phyloP scores from a whole-genome alignment of 2,888 invertebrate species.

The Chaitophorus viminalis region DNA sequence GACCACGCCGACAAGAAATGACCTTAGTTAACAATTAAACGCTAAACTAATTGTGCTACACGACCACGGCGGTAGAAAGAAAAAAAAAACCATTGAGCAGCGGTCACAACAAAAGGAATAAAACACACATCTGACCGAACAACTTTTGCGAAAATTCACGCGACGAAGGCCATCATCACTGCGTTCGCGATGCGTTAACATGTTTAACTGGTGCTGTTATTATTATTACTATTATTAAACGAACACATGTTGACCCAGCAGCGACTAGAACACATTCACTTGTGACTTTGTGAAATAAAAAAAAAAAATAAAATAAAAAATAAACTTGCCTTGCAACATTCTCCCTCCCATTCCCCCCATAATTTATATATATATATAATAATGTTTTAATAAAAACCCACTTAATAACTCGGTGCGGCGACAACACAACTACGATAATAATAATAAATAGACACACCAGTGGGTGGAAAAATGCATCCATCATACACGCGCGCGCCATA shows the following conservation, averaged over 20 bases:
- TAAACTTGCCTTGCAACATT: slow-evolving; percentile 55
- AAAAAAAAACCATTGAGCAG: slow-evolving; percentile 16
- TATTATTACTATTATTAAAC: slow-evolving; percentile 34
- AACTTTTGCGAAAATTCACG: slow-evolving; percentile 27
- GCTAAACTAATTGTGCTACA: slow-evolving; percentile 6
- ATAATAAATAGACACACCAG: background rate
- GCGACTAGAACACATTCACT: slow-evolving; percentile 55
- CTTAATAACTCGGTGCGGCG: slow-evolving; percentile 27
- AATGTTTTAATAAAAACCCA: slow-evolving; percentile 46
- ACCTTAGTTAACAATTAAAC: slow-evolving; percentile 48
- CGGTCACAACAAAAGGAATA: background rate
- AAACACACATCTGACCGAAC: slow-evolving; percentile 19
- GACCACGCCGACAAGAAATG: slow-evolving; percentile 11
- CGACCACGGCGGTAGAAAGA: background rate
- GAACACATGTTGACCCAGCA: slow-evolving; percentile 60
- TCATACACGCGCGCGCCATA: background rate
- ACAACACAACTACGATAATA: background rate
- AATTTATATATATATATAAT: no score
- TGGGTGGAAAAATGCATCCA: slow-evolving; percentile 53
- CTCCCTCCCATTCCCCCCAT: slow-evolving; percentile 25
- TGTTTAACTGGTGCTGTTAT: slow-evolving; percentile 30
- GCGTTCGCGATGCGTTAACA: slow-evolving; percentile 38
- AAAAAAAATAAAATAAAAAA: slow-evolving; percentile 11
- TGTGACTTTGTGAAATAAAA: slow-evolving; percentile 49
- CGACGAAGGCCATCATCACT: slow-evolving; percentile 35